Conservation (phyloP, 2,797 vertebrate species). For the Cynodonichthys magdalenae region DNA sequence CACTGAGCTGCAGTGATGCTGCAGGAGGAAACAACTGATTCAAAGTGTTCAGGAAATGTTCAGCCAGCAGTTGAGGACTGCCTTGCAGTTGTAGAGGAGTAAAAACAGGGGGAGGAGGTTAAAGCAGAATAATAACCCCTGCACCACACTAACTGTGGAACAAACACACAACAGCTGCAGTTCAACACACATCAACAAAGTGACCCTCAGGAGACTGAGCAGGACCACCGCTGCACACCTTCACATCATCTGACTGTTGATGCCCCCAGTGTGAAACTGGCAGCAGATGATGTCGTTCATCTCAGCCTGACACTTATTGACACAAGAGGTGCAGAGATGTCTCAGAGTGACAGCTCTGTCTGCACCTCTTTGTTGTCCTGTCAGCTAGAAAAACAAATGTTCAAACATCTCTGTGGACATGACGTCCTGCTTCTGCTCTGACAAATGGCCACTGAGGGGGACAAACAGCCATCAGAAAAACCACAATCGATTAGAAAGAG, state of each 20-base stretch:
- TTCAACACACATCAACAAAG: no score
- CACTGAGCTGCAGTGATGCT: background rate
- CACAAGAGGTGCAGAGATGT: slow-evolving; percentile 12
- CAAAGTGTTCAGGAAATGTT: no score
- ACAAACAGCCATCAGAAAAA: background rate
- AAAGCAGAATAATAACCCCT: no score
- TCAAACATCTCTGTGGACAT: background rate
- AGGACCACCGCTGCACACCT: background rate
- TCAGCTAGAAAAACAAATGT: background rate
- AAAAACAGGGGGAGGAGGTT: no score
- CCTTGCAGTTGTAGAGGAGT: no score
- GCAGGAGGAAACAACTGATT: background rate
- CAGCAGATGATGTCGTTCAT: slow-evolving; percentile 12
- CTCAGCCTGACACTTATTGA: slow-evolving; percentile 44
- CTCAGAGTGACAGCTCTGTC: slow-evolving; percentile 11
- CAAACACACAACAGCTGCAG: no score
- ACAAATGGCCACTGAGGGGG: background rate
- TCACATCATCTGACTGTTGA: background rate
- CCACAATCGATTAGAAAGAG: background rate
- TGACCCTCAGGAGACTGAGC: no score
- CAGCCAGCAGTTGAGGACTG: no score
- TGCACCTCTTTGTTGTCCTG: background rate
- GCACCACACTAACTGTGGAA: no score
- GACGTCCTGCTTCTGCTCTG: background rate
- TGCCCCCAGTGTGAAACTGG: accelerated